Evolutionary conservation across 1,140 invertebrate species (phyloP), one percentile per base, ranked within the genome.

Genomic region (Choristoneura fumiferana): DNA sequence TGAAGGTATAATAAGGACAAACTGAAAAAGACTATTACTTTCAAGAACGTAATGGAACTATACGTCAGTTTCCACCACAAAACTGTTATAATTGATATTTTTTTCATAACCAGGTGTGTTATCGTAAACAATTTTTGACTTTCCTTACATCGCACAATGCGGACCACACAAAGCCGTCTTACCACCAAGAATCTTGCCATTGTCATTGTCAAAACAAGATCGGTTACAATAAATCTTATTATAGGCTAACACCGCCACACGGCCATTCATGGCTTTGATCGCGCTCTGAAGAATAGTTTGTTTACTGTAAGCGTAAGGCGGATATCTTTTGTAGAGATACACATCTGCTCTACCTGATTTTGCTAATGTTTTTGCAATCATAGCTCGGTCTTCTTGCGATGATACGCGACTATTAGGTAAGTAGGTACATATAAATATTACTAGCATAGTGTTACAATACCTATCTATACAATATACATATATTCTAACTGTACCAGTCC

Each of bases 151-250:
- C 22, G 22, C 22, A 71, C 69, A 82, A 77, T 67, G 52, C 22
- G 34, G 80, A 85, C 82, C 82, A 82, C 83, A 86, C 83, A 83
- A 75, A 76, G 65, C 59, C 56, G 65, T 71, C 71, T 81, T 76
- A 69, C 80, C 72, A 69, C 69, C 61, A 73, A 76, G 72, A 73
- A 76, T 67, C 58, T 58, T 45, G 39, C 78, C 65, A 84, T 86
- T 86, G 81, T 84, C 62, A 66, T 66, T 84, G 83, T 86, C 83
- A 86, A 76, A 86, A 86, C 83, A 86, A 73, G 83, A 86, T 86
- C 81, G 66, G 81, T 86, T 86, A 84, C 83, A 86, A 86, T 86
- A 86, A 86, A 86, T 86, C 83, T 86, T 86, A 86, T 86, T 86
- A 84, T 77, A 83, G 64, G 71, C 59, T 62, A 12, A 57, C 54